Evolutionary conservation across 2,888 invertebrate genomes (phyloP).

Genomic region (Melanostoma mellinum): DNA sequence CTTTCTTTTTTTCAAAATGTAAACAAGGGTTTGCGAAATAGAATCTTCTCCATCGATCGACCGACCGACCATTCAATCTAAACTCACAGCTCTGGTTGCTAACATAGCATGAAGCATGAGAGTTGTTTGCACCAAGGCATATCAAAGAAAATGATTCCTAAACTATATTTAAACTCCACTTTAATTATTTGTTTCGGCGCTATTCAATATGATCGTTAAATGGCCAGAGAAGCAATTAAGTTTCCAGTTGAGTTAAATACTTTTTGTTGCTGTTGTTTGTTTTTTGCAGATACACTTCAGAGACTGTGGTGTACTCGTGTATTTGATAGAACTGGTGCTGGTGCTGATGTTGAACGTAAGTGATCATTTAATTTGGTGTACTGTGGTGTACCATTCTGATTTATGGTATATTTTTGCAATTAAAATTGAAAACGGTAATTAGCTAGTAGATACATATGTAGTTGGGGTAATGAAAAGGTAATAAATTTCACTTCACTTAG

Average conservation of each 20-base stretch:
- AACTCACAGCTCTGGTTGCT: background rate
- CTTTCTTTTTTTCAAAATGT: slow-evolving; percentile 34
- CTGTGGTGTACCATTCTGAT: no score
- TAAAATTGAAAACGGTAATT: no score
- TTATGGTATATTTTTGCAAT: no score
- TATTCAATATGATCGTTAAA: slow-evolving; percentile 77
- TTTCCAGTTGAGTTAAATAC: slow-evolving; percentile 62
- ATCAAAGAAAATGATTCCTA: slow-evolving; percentile 60
- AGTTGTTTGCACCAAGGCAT: background rate
- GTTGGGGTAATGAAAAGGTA: no score
- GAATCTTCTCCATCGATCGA: slow-evolving; percentile 25
- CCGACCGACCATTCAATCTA: background rate
- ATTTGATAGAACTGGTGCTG: no score
- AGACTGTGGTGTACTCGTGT: no score
- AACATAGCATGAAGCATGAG: background rate
- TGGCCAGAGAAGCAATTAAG: slow-evolving; percentile 72
- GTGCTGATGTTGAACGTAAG: no score
- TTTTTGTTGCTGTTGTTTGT: no score
- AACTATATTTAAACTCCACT: slow-evolving; percentile 75
- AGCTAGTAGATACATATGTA: no score
- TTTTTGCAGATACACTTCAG: no score
- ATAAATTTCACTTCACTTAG: no score
- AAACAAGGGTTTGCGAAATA: slow-evolving; percentile 63
- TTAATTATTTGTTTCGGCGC: slow-evolving; percentile 76
- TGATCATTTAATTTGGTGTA: no score